These are phyloP conservation scores for Danaus plexippus DNA, from an alignment of 1,140 invertebrate genomes.

Conservation along the genomic window DNA sequence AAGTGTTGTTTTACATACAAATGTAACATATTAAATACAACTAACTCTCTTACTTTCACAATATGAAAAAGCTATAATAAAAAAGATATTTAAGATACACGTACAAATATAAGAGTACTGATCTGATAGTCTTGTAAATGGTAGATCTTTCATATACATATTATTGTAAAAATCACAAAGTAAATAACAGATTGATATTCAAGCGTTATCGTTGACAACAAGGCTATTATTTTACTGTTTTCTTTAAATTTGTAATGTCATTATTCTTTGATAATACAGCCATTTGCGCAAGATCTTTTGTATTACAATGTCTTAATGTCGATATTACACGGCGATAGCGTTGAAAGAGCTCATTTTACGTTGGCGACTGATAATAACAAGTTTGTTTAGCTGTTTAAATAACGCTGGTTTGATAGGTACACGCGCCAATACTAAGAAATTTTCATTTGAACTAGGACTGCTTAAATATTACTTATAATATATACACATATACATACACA, in stretches of 20 bases:
- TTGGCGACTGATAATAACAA: slow-evolving; percentile 42
- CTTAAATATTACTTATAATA: slow-evolving; percentile 39
- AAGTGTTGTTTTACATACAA: not conserved
- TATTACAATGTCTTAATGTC: slow-evolving; percentile 13
- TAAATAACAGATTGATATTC: slow-evolving; percentile 42
- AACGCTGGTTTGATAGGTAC: slow-evolving; percentile 53
- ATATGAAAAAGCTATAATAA: no score
- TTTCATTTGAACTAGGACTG: slow-evolving; percentile 45
- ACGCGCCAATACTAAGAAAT: slow-evolving; percentile 54
- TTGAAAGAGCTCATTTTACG: slow-evolving; percentile 13
- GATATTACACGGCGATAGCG: not conserved
- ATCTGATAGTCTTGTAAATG: no score
- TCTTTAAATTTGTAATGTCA: slow-evolving; percentile 39
- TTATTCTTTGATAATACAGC: slow-evolving; percentile 42
- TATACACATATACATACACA: not conserved
- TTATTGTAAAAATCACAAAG: slow-evolving; percentile 18
- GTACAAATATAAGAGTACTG: no score
- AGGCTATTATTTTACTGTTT: slow-evolving; percentile 41
- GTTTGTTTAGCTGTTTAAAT: slow-evolving; percentile 68
- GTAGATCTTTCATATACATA: no score
- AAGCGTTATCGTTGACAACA: slow-evolving; percentile 30
- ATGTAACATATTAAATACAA: no score
- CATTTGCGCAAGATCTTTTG: slow-evolving; percentile 28
- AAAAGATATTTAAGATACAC: no score
- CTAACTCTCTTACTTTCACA: no score